A percentile compares a stretch with the other conserved stretches of the same genome.
These are phyloP conservation scores for Progne subis DNA, from an alignment of 2,113 vertebrate genomes.

Conservation along the genomic window DNA sequence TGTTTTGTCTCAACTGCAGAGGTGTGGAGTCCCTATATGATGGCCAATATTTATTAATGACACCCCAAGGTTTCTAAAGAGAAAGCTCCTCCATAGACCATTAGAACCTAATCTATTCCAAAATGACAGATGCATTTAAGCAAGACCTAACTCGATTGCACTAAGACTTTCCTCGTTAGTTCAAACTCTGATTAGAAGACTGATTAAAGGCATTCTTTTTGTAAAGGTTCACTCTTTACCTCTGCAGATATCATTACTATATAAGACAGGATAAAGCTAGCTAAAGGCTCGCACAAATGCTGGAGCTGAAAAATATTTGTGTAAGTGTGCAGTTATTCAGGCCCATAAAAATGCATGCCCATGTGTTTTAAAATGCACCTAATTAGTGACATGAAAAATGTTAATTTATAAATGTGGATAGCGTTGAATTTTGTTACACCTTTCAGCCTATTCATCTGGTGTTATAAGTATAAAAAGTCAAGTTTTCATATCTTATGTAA, in stretches of 20 bases:
- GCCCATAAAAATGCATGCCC: not conserved
- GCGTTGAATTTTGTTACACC: not conserved
- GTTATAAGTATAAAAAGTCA: not conserved
- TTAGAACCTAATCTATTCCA: slow-evolving; percentile 58
- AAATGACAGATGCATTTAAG: slow-evolving; percentile 55
- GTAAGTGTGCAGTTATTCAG: not conserved
- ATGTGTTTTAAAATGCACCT: not conserved
- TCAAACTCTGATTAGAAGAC: slow-evolving; percentile 47
- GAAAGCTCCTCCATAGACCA: not conserved
- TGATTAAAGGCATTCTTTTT: slow-evolving; percentile 52
- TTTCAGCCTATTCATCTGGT: not conserved
- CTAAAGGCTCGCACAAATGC: not conserved
- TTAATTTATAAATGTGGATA: not conserved
- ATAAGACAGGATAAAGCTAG: not conserved
- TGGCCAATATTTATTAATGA: slow-evolving; percentile 63
- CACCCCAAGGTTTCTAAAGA: slow-evolving; percentile 45
- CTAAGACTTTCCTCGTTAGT: slow-evolving; percentile 32
- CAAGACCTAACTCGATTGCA: not conserved
- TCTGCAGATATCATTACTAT: slow-evolving; percentile 20
- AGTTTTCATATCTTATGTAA: not conserved
- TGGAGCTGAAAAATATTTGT: not conserved
- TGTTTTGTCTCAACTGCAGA: slow-evolving; percentile 60
- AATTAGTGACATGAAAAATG: not conserved
- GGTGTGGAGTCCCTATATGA: slow-evolving; percentile 40
- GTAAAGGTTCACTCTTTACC: slow-evolving; percentile 35